Evolutionary conservation across 35 echinoderm and acorn worm genomes (phyloP), one percentile per base, ranked within the genome.

Genomic region (Heliocidaris erythrogramma): DNA sequence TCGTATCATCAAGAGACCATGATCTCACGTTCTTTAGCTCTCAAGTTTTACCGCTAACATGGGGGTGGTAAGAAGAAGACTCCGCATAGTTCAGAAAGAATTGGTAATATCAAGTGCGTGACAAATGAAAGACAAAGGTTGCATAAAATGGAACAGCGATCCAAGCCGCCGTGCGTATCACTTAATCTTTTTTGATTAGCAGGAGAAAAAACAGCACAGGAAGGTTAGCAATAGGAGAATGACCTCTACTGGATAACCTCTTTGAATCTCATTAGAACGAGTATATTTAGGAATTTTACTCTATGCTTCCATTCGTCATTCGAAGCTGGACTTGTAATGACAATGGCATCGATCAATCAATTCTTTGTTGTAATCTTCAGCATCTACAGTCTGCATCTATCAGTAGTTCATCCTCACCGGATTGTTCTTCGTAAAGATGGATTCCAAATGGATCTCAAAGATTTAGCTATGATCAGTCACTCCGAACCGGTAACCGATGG

Each of bases 101-200:
- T 78, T 29, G 14, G 61, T 5, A 7, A n/a, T 42, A 42, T 42
- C 35, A 42, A 78, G 27, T n/a, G 17, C 59, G 59, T 60, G 59
- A 60, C 59, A 60, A 60, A 60, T 7, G 59, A 60, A 42, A 42
- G 35, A 42, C 35, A 42, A 42, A 42, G 35, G 3, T 42, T 42
- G 35, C 3, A 3, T 42, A 42, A 42, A 42, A 42, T 18, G 12
- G 59, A 60, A 9, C 12, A 14, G 27, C n/a, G 65, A 78, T 78
- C 27, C 21, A 78, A 78, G 24, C 27, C 21, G n/a, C 4, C 65
- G 65, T 78, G 65, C 65, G 65, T 9, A n/a, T 21, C 27, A n/a
- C 65, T 78, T 78, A 78, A 78, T 78, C 65, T 78, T 78, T 78
- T 24, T 78, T 78, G 65, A 78, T 78, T 78, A 78, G 65, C 65